Evolutionary conservation across 2,888 invertebrate genomes (phyloP), one percentile per base, ranked within the genome.

Genomic region (Hybos culiciformis): DNA sequence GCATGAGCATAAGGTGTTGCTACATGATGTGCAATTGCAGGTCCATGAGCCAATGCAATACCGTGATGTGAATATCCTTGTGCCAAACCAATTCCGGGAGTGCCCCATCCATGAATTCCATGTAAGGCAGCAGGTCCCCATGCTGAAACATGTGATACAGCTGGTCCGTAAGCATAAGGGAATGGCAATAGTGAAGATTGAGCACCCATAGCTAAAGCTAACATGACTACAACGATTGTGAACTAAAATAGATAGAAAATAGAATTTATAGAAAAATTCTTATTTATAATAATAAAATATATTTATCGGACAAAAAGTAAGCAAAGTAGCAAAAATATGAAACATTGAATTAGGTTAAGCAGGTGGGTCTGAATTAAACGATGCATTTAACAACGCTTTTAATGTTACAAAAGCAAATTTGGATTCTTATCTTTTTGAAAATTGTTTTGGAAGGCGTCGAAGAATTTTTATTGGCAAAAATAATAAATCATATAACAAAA

Each of bases 171-270:
- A 18, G 51, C 53, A 34, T 53, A 54, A 43, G 57, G 39, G 53
- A 47, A 50, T 18, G 59, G 56, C 41, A 60, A 52, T 44, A 61
- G 45, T 4, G 62, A 61, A 7, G 61, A 57, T 52, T 64, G 59
- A 19, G 56, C 60, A 44, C 57, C 57, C 54, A 60, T 51, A 53
- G 59, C 57, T 26, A 66, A 55, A 44, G 60, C 63, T 56, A 65
- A 55, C 46, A 59, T 54, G 50, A 58, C 53, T 53, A 61, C 50
- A 50, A 53, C 50, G 43, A 53, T 47, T 48, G 53, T 53, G 56
- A 57, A 61, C 59, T 62, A 43, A 3, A 50, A 40, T 23, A 24
- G 23, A 39, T 7, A 32, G 11, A 32, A 24, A 24, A 24, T 24
- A n/a, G n/a, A n/a, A n/a, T n/a, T n/a, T n/a, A n/a, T n/a, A n/a